phyloP scores from a whole-genome alignment of 2,797 vertebrate genomes.

The Clarias pachynema region DNA sequence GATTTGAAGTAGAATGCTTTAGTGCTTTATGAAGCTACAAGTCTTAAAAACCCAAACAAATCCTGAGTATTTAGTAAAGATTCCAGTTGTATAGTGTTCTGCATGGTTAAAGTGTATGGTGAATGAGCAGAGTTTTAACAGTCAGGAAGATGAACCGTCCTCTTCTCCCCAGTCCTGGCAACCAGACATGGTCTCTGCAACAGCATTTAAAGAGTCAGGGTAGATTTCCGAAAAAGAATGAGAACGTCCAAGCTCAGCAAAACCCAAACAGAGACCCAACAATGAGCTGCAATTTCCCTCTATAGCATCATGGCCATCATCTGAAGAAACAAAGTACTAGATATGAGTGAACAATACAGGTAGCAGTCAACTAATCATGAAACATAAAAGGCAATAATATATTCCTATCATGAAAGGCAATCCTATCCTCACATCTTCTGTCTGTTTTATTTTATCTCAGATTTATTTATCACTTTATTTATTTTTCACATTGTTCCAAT shows the following conservation, averaged over 20 bases:
- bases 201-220: not conserved
- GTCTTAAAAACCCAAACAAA: not conserved
- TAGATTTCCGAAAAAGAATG: slow-evolving; percentile 24
- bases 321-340: slow-evolving; percentile 19
- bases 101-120: not conserved
- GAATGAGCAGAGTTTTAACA: not conserved
- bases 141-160: not conserved
- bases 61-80: not conserved
- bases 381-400: not conserved
- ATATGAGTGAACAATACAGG: slow-evolving; percentile 4
- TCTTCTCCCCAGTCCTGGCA: not conserved
- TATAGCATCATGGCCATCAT: not conserved
- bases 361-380: not conserved
- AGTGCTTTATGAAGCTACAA: not conserved
- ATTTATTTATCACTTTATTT: not conserved
- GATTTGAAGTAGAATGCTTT: not conserved
- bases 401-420: not conserved
- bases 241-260: slow-evolving; percentile 22
- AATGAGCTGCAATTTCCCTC: slow-evolving; percentile 17
- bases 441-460: no score
- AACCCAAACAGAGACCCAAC: slow-evolving; percentile 41
- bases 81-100: not conserved
- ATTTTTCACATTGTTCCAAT: not conserved
- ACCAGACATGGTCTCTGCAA: slow-evolving; percentile 3
- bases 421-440: not conserved